Base-by-base conservation (phyloP, 2,888 invertebrate species). In the Trichopria drosophilae region DNA sequence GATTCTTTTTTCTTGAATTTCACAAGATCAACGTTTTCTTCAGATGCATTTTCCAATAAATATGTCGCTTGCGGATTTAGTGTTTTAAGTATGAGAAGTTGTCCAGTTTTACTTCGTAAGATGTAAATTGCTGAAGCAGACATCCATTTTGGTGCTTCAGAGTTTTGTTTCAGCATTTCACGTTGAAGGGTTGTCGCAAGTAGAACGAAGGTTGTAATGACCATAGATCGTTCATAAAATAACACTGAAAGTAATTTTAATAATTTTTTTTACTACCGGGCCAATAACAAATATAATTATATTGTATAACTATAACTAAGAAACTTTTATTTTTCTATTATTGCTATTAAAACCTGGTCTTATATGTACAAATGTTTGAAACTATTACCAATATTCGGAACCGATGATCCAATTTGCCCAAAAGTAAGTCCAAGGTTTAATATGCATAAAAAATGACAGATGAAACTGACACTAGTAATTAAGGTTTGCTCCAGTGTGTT, bases 361-460 rank as follows among this genome's bases (percentile, higher is more conserved):
- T n/a, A n/a, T n/a, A n/a, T n/a, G n/a, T n/a, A n/a, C n/a, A n/a
- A n/a, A n/a, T n/a, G n/a, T n/a, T n/a, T n/a, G n/a, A n/a, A n/a
- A n/a, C n/a, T n/a, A 61, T 66, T 44, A 70, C 67, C 10, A 22
- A 69, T 44, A 44, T 59, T 54, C 9, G 66, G 64, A 10, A 53
- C 18, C 9, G 19, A 20, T 5, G 4, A 9, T 0, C 84, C 83
- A 62, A 80, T 81, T 42, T 78, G 77, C 1, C 85, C 84, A 28
- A 85, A 69, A 40, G 76, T 72, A 71, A 79, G 81, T 10, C 80
- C 78, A 7, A 85, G 67, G 66, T 82, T 79, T 32, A 80, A 78
- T 1, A 84, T 65, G 64, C 80, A 81, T 10, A 79, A 64, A 43
- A 83, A 79, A 66, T 86, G 84, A 7, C 79, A 77, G 22, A 83